A percentile compares a stretch with the other conserved stretches of the same genome.
Conservation (phyloP, 2,888 invertebrate genomes). For the Hydraecia micacea region DNA sequence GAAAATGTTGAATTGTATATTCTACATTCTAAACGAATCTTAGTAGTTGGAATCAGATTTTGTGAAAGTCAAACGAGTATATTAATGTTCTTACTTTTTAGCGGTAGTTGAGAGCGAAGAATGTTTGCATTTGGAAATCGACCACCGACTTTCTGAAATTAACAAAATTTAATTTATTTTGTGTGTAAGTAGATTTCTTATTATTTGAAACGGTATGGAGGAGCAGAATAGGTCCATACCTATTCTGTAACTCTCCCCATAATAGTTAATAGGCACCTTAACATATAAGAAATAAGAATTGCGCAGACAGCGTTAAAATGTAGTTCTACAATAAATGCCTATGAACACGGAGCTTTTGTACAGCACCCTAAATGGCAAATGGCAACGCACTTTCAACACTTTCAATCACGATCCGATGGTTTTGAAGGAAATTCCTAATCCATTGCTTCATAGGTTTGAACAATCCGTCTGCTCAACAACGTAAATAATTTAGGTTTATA, state of each 20-base stretch:
- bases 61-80: background rate
- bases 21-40: background rate
- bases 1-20: background rate
- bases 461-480: background rate
- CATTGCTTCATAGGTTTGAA: background rate
- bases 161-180: background rate
- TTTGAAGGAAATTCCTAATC: background rate
- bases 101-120: background rate
- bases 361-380: background rate
- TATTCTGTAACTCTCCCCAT: too few relatives aligned
- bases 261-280: background rate
- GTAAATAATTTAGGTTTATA: too few relatives aligned
- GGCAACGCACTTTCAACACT: too few relatives aligned
- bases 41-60: background rate
- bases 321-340: background rate
- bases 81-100: slow-evolving; percentile 23
- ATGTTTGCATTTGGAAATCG: background rate
- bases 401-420: background rate
- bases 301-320: background rate
- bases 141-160: slow-evolving; percentile 20
- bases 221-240: background rate
- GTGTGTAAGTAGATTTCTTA: background rate
- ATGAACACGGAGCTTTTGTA: background rate
- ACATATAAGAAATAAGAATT: background rate
- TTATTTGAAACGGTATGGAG: background rate